Conservation (phyloP, 2,113 vertebrate genomes). For the Zosterops hypoxanthus region DNA sequence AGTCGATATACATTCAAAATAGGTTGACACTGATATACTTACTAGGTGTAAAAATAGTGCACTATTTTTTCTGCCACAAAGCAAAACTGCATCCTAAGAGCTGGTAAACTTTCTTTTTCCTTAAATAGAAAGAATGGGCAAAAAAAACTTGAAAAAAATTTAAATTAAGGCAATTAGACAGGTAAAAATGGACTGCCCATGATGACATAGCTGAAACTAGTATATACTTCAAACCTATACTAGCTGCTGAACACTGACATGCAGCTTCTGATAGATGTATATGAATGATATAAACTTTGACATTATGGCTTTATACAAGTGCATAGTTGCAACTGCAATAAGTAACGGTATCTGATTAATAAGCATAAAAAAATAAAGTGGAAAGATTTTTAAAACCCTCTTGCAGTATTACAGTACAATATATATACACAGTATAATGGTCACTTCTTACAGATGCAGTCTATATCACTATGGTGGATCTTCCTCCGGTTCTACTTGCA, state of each 20-base stretch:
- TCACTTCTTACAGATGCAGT: conserved; percentile 72
- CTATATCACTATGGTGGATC: conserved; percentile 57
- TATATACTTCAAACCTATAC: conserved; percentile 53
- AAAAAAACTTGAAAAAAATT: conserved; percentile 69
- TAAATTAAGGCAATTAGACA: conserved; percentile 84
- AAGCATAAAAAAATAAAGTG: conserved; percentile 81
- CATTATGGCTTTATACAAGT: conserved; percentile 79
- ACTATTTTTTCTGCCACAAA: conserved; percentile 75
- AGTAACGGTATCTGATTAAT: conserved; percentile 73
- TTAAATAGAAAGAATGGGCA: conserved; percentile 75
- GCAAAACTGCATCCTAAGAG: conserved; percentile 81
- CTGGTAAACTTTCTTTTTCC: conserved; percentile 71
- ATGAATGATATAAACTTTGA: conserved; percentile 63
- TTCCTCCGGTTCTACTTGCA: conserved; percentile 48
- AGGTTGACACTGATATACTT: conserved; percentile 75
- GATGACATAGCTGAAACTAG: conserved; percentile 62
- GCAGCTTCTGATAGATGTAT: conserved; percentile 64
- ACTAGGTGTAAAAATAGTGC: conserved; percentile 78
- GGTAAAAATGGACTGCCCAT: conserved; percentile 64
- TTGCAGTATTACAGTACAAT: conserved; percentile 78
- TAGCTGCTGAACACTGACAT: conserved; percentile 70
- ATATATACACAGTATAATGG: conserved; percentile 75
- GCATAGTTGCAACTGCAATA: conserved; percentile 77
- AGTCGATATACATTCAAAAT: conserved; percentile 82
- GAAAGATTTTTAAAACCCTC: conserved; percentile 75